Base-by-base conservation (phyloP, 2,113 vertebrate species). In the Percina caprodes region DNA sequence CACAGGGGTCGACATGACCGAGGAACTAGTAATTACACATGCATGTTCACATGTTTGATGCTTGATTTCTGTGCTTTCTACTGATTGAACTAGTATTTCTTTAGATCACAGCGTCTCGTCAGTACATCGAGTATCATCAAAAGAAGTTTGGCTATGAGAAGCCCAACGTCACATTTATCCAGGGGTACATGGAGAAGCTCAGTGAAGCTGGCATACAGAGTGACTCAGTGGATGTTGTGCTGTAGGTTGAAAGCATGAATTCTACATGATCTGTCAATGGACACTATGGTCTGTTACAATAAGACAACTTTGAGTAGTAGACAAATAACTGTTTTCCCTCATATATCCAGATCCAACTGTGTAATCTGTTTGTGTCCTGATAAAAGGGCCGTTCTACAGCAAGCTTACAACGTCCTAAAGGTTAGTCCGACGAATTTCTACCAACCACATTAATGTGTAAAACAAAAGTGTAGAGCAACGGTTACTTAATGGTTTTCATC, bases 1-100 rank as follows among this genome's bases (percentile, higher is more conserved):
- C 80, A 96, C 93, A 0, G 96, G 97, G 4, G 84, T 97, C 78
- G 97, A 97, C 60, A 97, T 98, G 96, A 97, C 96, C 0, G 21
- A 95, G 69, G 66, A 90, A 61, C 94, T 97, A 93, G 97, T 97
- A 88, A 82, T 69, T 39, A 54, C 56, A 42, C 54, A 3, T n/a
- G 16, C 45, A 12, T 30, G 35, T 14, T 21, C 12, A 24, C 46
- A 42, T 1, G 11, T 45, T 35, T 14, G 2, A 35, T 13, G 14
- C 14, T 23, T 65, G 3, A 56, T 48, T 23, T 56, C 26, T 5
- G 11, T 52, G 0, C 33, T 45, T 24, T 68, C 9, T 2, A n/a
- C 18, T 62, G 13, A 88, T 30, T 51, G 10, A 2, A 67, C 35
- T 60, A 14, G 7, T 52, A 23, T 72, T 39, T 56, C 35, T 70